Conservation (phyloP, 2,888 invertebrate species). For the Rhorus exstirpatorius region DNA sequence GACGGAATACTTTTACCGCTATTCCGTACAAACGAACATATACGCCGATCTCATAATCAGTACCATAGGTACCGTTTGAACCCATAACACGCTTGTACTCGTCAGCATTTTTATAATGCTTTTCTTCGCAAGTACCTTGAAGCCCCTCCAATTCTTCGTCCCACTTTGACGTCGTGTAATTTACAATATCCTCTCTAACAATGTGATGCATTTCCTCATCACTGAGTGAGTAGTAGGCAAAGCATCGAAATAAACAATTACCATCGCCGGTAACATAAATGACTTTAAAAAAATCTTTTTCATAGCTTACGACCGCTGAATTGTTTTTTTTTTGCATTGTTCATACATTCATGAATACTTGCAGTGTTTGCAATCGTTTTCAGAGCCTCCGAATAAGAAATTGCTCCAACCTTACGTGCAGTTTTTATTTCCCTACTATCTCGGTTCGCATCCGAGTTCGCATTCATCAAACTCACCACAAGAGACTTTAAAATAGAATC, state of each 20-base stretch:
- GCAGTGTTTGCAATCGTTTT: too few species aligned
- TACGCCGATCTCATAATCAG: conserved; percentile 10
- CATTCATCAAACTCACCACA: too few species aligned
- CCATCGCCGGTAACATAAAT: conserved; percentile 27
- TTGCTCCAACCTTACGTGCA: too few species aligned
- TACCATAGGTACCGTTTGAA: neutral
- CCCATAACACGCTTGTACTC: neutral
- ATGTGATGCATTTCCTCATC: neutral
- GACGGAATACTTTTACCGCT: conserved; percentile 6
- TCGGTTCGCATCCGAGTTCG: too few species aligned
- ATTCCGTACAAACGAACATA: neutral
- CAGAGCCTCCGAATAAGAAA: too few species aligned
- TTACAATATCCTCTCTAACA: neutral
- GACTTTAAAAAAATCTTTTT: neutral
- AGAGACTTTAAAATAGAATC: too few species aligned
- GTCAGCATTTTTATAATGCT: neutral
- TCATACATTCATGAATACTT: too few species aligned
- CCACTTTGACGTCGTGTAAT: neutral
- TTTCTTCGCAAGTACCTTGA: neutral
- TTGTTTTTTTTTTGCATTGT: too few species aligned
- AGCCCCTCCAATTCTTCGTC: neutral
- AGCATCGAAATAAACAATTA: conserved; percentile 44
- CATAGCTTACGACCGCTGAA: neutral
- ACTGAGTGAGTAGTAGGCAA: neutral
- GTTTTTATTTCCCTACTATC: too few species aligned